Percentiles rank a stretch among this genome's conserved stretches.
Evolutionary conservation across 2,113 vertebrate genomes (phyloP).

Genomic region (Gopherus evgoodei): DNA sequence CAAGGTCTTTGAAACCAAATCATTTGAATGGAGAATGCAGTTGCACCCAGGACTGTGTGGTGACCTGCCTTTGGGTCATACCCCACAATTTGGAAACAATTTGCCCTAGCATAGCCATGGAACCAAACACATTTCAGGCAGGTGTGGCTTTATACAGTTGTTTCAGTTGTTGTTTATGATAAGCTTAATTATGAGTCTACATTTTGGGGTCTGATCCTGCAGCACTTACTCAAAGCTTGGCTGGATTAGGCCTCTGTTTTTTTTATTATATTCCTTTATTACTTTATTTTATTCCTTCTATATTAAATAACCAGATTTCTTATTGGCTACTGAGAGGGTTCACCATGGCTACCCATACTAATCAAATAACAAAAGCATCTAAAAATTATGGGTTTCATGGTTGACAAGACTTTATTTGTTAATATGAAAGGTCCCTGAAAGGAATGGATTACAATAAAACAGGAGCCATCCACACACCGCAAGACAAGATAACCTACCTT

Average conservation of each 20-base stretch:
- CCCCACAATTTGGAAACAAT: too few species aligned
- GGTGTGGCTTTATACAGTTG: not conserved
- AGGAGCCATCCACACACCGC: constrained; percentile 52
- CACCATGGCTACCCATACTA: too few species aligned
- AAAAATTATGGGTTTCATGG: not conserved
- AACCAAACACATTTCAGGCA: not conserved
- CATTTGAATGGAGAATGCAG: too few species aligned
- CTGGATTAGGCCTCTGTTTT: too few species aligned
- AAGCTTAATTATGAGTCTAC: not conserved
- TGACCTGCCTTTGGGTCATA: too few species aligned
- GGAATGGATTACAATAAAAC: constrained; percentile 46
- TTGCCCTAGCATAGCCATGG: not conserved
- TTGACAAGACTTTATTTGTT: constrained; percentile 52
- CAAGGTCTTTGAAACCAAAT: too few species aligned
- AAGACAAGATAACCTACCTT: constrained; percentile 53
- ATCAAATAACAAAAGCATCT: not conserved
- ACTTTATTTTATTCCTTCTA: too few species aligned
- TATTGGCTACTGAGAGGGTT: too few species aligned
- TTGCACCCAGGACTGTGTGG: too few species aligned
- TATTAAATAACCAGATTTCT: too few species aligned
- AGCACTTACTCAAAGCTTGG: not conserved
- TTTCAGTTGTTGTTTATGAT: not conserved
- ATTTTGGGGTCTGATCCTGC: not conserved
- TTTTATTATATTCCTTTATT: too few species aligned
- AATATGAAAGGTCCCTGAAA: constrained; percentile 42